Evolutionary conservation across 2,797 vertebrate genomes (phyloP).

Genomic region (Mormyrus hasselquistii): DNA sequence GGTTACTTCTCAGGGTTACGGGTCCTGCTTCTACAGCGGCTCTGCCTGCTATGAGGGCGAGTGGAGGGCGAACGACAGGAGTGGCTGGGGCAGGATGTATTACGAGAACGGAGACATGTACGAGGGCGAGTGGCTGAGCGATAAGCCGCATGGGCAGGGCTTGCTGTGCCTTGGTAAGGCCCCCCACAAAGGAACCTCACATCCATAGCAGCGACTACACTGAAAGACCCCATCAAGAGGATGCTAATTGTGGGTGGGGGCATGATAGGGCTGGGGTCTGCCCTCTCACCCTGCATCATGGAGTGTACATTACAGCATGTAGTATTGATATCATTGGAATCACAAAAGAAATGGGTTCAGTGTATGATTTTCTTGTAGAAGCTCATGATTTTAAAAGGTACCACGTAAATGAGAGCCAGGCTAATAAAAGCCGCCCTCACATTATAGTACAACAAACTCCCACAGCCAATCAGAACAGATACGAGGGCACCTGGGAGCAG

Average conservation of each 20-base stretch:
- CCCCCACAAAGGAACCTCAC: not conserved
- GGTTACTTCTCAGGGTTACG: constrained; percentile 65
- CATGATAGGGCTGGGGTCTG: not conserved
- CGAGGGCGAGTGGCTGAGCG: constrained; percentile 78
- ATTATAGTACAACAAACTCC: constrained; percentile 10
- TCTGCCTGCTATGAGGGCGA: constrained; percentile 75
- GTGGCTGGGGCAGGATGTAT: constrained; percentile 80
- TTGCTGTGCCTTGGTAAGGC: constrained; percentile 61
- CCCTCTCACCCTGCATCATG: not conserved
- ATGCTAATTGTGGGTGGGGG: not conserved
- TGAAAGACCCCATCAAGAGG: not conserved
- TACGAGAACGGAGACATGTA: constrained; percentile 71
- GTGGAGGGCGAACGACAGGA: constrained; percentile 65
- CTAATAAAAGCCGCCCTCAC: not conserved
- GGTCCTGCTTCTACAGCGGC: constrained; percentile 59
- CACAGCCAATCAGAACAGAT: constrained; percentile 76
- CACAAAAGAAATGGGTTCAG: not conserved
- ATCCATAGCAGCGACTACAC: not conserved
- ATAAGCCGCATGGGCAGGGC: constrained; percentile 68
- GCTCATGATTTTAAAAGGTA: not conserved
- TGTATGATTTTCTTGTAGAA: not conserved
- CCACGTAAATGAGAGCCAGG: too few relatives aligned
- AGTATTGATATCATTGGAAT: not conserved
- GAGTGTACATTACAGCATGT: not conserved
- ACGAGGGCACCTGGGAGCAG: constrained; percentile 76